Evolutionary conservation across 2,888 invertebrate genomes (phyloP), one percentile per base, ranked within the genome.

Genomic region (Catocala nupta): DNA sequence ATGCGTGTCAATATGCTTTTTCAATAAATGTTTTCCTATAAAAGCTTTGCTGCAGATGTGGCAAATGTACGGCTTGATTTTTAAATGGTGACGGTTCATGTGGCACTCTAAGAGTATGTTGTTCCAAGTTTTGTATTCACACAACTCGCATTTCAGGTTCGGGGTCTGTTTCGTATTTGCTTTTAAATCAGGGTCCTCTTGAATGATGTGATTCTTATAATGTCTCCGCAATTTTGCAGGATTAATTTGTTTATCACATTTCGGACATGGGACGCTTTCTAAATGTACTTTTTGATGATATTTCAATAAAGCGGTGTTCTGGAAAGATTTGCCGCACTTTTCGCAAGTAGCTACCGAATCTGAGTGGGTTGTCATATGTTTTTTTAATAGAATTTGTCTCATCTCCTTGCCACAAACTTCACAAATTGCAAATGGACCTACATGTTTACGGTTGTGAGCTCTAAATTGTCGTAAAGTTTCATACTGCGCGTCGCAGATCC

Each of bases 51-150:
- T 68, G 33, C 81, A 81, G 8, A 73, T 53, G 2, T 74, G 58
- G 44, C 81, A 81, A 0, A 64, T 36, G 50, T 71, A 78, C 0
- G 81, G 81, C 33, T 70, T 71, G 0, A 73, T 56, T 62, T 77
- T 77, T 47, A 75, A 63, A 65, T 79, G 79, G 11, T 70, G 65
- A 16, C 77, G 64, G 16, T 79, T 79, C 8, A 75, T 68, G 47
- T 79, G 79, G 2, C 73, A 68, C 16, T 79, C 78, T 39, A 79
- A 59, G 6, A 48, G 13, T 48, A 16, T 16, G 13, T 48, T 48
- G 16, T 48, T 48, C 13, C 48, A n/a, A 12, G 44, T 12, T 12
- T 11, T 44, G 44, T 44, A 44, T 5, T 12, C 44, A 44, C 44
- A 44, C 9, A 11, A 44, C 10, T 44, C n/a, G 44, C 44, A 44